Evolutionary conservation across 2,888 invertebrate genomes (phyloP).

Genomic region (Nomada flava): DNA sequence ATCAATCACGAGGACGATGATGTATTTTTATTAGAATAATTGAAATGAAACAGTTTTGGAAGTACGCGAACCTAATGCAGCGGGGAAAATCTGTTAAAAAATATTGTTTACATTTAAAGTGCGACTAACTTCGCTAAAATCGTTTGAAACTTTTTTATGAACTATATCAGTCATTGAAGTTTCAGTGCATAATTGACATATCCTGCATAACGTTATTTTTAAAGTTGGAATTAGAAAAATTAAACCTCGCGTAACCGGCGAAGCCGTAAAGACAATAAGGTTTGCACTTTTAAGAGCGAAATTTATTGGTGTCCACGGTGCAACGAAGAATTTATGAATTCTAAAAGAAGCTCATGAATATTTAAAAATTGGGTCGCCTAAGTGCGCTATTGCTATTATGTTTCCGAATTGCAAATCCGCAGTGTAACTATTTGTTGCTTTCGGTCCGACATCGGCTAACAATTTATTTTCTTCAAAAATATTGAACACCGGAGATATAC

Average conservation of each 20-base stretch:
- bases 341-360: constrained; percentile 14
- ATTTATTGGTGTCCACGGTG: constrained; percentile 9
- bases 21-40: too few relatives aligned
- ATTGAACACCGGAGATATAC: neutral
- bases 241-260: neutral
- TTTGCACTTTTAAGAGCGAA: constrained; percentile 2
- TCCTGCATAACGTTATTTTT: neutral
- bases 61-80: too few relatives aligned
- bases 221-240: constrained; percentile 13
- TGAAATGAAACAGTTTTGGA: too few relatives aligned
- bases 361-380: constrained; percentile 10
- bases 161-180: neutral
- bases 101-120: neutral
- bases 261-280: constrained; percentile 6
- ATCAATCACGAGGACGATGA: too few relatives aligned
- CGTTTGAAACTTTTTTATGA: neutral
- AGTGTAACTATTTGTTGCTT: constrained; percentile 2
- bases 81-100: too few relatives aligned
- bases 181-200: neutral
- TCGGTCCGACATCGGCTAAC: neutral
- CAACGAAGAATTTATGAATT: constrained; percentile 12
- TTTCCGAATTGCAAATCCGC: constrained; percentile 7
- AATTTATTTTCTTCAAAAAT: neutral
- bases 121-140: neutral
- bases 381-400: neutral